Percentiles rank a stretch among this genome's conserved stretches.
These are phyloP conservation scores for Phylloscopus trochiloides DNA, from an alignment of 2,113 vertebrate genomes.

Conservation along the genomic window DNA sequence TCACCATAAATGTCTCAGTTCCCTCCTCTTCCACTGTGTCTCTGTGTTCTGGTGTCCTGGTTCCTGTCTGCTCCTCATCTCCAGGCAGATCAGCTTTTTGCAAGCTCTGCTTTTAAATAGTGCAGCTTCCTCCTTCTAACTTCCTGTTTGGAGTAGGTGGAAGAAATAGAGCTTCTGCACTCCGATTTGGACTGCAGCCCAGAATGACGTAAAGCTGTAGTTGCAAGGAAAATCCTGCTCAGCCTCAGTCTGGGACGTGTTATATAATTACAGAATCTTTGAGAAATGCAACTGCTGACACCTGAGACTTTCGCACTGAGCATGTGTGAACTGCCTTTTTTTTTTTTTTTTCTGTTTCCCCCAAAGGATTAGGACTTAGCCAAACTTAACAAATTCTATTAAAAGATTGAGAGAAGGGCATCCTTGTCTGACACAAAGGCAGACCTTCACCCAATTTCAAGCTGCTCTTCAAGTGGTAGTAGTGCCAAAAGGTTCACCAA, in stretches of 20 bases:
- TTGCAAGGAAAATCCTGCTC: slow-evolving; percentile 65
- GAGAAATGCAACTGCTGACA: slow-evolving; percentile 56
- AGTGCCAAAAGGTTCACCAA: not conserved
- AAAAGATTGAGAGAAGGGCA: not conserved
- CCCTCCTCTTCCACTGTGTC: not conserved
- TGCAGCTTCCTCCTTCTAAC: slow-evolving; percentile 52
- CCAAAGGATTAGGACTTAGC: not conserved
- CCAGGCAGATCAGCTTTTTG: slow-evolving; percentile 51
- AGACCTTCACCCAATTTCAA: not conserved
- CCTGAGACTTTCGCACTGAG: slow-evolving; percentile 30
- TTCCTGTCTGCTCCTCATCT: slow-evolving; percentile 21
- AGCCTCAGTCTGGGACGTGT: slow-evolving; percentile 28
- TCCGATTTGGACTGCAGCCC: not conserved
- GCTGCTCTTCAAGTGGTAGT: not conserved
- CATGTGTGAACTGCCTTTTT: not conserved
- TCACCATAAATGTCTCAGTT: not conserved
- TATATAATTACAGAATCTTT: slow-evolving; percentile 54
- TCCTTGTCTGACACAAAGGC: not conserved
- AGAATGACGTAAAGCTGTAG: not conserved
- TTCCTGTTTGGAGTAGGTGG: slow-evolving; percentile 64
- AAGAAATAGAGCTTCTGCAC: not conserved
- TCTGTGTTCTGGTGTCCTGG: not conserved
- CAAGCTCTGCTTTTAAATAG: slow-evolving; percentile 44
- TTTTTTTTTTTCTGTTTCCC: not conserved
- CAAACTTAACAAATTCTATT: not conserved